These are phyloP conservation scores for Morbakka virulenta DNA, from an alignment of 30 jellyfish, hydroid and myxozoan species.

Conservation along the genomic window DNA sequence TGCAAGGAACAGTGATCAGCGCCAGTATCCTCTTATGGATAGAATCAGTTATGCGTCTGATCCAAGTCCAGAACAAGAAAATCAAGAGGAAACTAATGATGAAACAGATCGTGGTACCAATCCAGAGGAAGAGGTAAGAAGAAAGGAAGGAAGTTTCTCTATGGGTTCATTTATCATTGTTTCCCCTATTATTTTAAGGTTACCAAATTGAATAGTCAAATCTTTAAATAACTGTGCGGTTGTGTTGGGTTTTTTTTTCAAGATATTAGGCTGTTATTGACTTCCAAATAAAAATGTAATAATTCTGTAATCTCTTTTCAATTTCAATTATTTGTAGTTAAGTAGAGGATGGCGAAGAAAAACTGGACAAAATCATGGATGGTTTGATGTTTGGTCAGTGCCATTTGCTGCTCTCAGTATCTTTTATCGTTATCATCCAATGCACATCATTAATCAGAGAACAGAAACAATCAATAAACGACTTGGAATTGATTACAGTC, in stretches of 20 bases:
- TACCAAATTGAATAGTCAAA: too few species aligned
- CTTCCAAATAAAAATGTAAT: too few species aligned
- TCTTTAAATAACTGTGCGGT: too few species aligned
- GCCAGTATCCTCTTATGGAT: constrained; percentile 23
- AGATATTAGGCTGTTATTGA: too few species aligned
- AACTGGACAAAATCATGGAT: constrained; percentile 56
- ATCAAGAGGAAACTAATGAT: constrained; percentile 41
- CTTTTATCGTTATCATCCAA: constrained; percentile 79
- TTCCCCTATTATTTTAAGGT: too few species aligned
- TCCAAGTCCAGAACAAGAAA: constrained; percentile 4
- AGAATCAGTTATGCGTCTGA: constrained; percentile 66
- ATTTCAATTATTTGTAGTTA: too few species aligned
- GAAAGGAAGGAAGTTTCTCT: too few species aligned
- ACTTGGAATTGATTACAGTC: constrained; percentile 65
- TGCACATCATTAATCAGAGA: constrained; percentile 46
- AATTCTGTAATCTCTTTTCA: too few species aligned
- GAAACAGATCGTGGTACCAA: constrained; percentile 31
- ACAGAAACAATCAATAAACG: constrained; percentile 43
- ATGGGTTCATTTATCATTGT: too few species aligned
- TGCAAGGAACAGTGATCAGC: constrained; percentile 57
- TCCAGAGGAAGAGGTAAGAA: constrained; percentile 1
- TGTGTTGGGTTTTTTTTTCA: too few species aligned
- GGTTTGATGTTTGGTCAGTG: constrained; percentile 93
- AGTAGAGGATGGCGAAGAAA: constrained; percentile 89
- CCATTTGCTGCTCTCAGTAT: constrained; percentile 81